phyloP scores from a whole-genome alignment of 2,888 invertebrate genomes.

The Mesorhabditis belari region DNA sequence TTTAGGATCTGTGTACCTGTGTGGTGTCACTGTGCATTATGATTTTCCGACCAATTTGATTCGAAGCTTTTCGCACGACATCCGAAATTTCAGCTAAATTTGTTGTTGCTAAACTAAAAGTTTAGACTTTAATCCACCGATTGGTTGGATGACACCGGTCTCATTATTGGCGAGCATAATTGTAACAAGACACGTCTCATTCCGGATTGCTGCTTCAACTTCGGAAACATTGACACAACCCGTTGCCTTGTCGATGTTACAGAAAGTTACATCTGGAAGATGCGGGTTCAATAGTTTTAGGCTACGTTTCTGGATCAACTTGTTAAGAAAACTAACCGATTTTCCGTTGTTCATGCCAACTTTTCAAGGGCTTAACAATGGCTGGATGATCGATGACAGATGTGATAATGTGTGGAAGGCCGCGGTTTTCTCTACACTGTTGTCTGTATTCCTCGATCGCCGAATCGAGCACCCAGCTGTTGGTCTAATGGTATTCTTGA shows the following conservation, averaged over 20 bases:
- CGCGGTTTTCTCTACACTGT: not conserved
- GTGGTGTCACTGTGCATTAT: not conserved
- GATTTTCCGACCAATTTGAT: not conserved
- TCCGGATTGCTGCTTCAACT: constrained; percentile 53
- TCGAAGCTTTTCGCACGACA: not conserved
- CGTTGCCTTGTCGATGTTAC: constrained; percentile 40
- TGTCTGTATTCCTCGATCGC: too few species aligned
- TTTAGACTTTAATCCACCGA: constrained; percentile 8
- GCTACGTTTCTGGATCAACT: too few species aligned
- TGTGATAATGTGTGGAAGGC: constrained; percentile 24
- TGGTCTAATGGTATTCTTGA: constrained; percentile 53
- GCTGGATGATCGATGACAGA: constrained; percentile 53
- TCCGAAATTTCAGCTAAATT: not conserved
- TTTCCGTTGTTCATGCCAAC: constrained; percentile 40
- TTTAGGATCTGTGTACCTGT: constrained; percentile 22
- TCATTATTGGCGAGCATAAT: constrained; percentile 65
- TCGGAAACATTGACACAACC: constrained; percentile 52
- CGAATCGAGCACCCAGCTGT: constrained; percentile 59
- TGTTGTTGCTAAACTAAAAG: too few species aligned
- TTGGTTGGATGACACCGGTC: constrained; percentile 61
- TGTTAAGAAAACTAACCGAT: constrained; percentile 49
- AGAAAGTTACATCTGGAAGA: constrained; percentile 54
- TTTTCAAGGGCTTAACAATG: constrained; percentile 22
- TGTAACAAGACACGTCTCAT: constrained; percentile 60
- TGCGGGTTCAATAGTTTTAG: constrained; percentile 7